phyloP scores from a whole-genome alignment of 1,140 invertebrate species.

The Drosophila paulistorum region DNA sequence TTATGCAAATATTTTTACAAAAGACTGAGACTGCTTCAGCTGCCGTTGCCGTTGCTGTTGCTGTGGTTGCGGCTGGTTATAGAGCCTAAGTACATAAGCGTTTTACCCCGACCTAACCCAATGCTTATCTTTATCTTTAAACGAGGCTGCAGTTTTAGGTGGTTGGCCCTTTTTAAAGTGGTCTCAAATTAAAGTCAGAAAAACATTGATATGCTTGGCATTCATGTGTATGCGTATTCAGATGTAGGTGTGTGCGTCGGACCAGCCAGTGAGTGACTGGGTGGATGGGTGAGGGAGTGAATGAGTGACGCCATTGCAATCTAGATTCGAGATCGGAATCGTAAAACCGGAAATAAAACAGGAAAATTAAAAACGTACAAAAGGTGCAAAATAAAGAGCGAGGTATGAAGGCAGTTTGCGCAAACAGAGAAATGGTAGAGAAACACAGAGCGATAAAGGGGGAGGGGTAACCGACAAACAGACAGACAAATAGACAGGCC shows the following conservation, averaged over 20 bases:
- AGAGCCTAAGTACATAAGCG: conserved; percentile 10
- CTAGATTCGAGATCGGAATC: conserved; percentile 81
- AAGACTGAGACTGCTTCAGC: conserved; percentile 19
- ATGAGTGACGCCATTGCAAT: conserved; percentile 64
- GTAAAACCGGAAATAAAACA: conserved; percentile 83
- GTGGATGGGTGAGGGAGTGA: not conserved
- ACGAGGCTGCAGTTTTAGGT: conserved; percentile 9
- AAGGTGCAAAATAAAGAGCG: conserved; percentile 74
- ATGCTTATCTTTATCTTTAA: conserved; percentile 38
- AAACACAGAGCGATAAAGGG: not conserved
- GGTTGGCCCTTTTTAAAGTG: conserved; percentile 36
- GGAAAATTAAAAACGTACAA: conserved; percentile 83
- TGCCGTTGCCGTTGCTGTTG: not conserved
- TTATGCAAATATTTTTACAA: conserved; percentile 76
- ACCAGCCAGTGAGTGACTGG: conserved; percentile 1
- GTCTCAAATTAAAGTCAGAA: conserved; percentile 34
- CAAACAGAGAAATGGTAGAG: conserved; percentile 55
- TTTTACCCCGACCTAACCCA: conserved; percentile 10
- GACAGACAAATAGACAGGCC: conserved; percentile 52
- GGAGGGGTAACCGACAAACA: not conserved
- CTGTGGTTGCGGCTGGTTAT: not conserved
- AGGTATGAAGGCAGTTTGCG: conserved; percentile 57
- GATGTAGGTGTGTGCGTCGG: not conserved
- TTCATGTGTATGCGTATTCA: not conserved
- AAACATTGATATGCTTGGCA: conserved; percentile 27